Percentiles rank a stretch among this genome's conserved stretches.
Conservation (phyloP, 2,113 vertebrate genomes). For the Paedocypris sp. region DNA sequence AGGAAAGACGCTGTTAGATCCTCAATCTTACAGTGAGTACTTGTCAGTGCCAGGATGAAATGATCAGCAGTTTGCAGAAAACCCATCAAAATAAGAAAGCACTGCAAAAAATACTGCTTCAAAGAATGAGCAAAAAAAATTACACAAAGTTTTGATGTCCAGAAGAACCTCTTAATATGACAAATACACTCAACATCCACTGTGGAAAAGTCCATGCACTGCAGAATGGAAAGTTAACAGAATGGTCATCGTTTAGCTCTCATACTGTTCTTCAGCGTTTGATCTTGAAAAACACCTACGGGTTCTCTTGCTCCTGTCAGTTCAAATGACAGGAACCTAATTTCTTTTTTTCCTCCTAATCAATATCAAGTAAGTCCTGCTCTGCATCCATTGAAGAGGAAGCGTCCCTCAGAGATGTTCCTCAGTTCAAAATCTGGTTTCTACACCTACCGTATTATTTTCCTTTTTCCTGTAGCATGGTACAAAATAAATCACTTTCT, state of each 20-base stretch:
- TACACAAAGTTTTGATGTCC: background rate
- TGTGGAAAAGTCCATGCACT: background rate
- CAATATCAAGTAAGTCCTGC: slow-evolving; percentile 18
- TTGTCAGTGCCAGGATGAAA: slow-evolving; percentile 50
- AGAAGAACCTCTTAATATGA: slow-evolving; percentile 4
- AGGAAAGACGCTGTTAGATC: too few species aligned
- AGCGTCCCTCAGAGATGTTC: slow-evolving; percentile 17
- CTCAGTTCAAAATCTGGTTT: background rate
- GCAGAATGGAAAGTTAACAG: background rate
- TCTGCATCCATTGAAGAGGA: background rate
- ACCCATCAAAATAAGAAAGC: slow-evolving; percentile 13
- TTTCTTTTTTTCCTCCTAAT: slow-evolving; percentile 20
- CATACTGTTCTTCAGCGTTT: background rate
- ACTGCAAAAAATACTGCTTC: background rate
- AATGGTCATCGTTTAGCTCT: background rate
- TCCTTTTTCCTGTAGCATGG: slow-evolving; percentile 21
- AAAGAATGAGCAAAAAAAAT: background rate
- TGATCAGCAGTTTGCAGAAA: background rate
- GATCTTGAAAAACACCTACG: too few species aligned
- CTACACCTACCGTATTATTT: background rate
- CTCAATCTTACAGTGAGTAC: slow-evolving; percentile 25
- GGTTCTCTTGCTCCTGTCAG: background rate
- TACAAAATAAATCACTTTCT: slow-evolving; percentile 34
- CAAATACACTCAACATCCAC: slow-evolving; percentile 2
- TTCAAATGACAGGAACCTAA: slow-evolving; percentile 6